These are phyloP conservation scores for Isurus oxyrinchus DNA, from an alignment of 2,113 vertebrate species.

Conservation along the genomic window DNA sequence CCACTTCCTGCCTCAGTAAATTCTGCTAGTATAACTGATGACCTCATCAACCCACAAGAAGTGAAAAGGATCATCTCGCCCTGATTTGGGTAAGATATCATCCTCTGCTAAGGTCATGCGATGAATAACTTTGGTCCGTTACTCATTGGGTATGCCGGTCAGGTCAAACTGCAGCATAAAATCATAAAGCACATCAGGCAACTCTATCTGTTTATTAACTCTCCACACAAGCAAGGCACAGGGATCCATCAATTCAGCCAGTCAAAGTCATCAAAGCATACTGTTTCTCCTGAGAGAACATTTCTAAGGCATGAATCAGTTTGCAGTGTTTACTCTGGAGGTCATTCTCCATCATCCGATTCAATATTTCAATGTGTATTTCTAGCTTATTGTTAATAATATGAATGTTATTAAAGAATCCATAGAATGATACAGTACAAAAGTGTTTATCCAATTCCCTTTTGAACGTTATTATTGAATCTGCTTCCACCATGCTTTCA, in stretches of 20 bases:
- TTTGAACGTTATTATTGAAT: background rate
- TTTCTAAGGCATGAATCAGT: background rate
- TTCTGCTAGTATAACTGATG: background rate
- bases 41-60: background rate
- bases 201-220: constrained; percentile 5
- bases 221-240: background rate
- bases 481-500: background rate
- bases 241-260: background rate
- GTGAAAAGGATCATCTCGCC: background rate
- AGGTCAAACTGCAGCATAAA: constrained; percentile 26
- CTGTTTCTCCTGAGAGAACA: background rate
- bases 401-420: background rate
- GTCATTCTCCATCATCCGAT: background rate
- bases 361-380: background rate
- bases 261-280: constrained; percentile 8
- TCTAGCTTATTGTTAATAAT: background rate
- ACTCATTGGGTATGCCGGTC: constrained; percentile 24
- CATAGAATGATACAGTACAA: background rate
- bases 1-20: background rate
- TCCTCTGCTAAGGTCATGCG: background rate
- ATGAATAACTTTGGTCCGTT: background rate
- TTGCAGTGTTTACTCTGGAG: background rate
- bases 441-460: background rate
- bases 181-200: constrained; percentile 18
- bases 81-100: background rate